These are phyloP conservation scores for Psilopogon haemacephalus DNA, from an alignment of 2,113 vertebrate species.

Conservation along the genomic window DNA sequence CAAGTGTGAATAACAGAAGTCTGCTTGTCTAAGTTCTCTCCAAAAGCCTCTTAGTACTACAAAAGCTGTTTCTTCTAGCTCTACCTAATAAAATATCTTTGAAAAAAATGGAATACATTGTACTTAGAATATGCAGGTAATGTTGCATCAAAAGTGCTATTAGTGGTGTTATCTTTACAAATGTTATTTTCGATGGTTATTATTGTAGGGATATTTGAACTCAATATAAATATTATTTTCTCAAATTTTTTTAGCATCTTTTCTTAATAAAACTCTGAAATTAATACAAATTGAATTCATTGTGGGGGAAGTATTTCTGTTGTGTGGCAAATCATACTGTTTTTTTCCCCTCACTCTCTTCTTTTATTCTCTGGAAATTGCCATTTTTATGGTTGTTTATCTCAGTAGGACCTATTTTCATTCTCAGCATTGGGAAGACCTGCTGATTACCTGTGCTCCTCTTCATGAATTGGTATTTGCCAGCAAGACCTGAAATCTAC, in stretches of 20 bases:
- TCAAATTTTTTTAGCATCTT: not conserved
- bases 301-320: constrained; percentile 11
- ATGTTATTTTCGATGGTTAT: not conserved
- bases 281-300: constrained; percentile 10
- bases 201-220: not conserved
- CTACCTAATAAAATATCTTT: not conserved
- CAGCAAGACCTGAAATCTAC: not conserved
- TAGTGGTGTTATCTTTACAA: constrained; percentile 23
- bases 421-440: not conserved
- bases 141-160: not conserved
- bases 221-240: constrained; percentile 36
- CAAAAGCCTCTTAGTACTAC: constrained; percentile 14
- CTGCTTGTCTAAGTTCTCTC: constrained; percentile 37
- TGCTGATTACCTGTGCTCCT: not conserved
- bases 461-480: not conserved
- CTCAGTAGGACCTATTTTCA: not conserved
- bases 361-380: constrained; percentile 6
- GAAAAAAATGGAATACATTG: not conserved
- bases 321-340: not conserved
- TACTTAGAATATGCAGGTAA: not conserved
- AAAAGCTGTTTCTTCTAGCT: not conserved
- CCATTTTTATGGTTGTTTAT: not conserved
- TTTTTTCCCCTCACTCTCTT: not conserved
- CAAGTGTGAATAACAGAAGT: constrained; percentile 7
- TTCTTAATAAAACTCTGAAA: not conserved